Evolutionary conservation across 2,113 vertebrate genomes (phyloP), one percentile per base, ranked within the genome.

Genomic region (Oryzias woworae): DNA sequence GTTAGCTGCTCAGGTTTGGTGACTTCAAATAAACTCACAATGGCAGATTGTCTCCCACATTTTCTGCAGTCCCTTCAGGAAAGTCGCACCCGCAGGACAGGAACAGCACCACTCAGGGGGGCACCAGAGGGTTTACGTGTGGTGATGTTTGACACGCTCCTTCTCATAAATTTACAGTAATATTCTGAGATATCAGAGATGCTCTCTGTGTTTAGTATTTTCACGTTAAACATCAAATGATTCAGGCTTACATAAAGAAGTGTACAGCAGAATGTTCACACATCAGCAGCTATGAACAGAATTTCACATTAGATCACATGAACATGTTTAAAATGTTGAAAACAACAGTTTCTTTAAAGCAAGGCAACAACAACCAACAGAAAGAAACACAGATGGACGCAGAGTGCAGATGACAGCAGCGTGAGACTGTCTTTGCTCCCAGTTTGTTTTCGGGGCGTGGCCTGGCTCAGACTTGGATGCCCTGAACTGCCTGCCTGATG

Each of bases 401-500:
- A 81, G 80, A 85, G 88, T 81, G 64, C 81, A 90, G 50, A 69
- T 92, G 90, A 93, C 93, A 89, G 93, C 93, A 94, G 93, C 94
- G 94, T 94, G 92, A 7, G 93, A 92, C 93, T 93, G 94, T 92
- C 93, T 88, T 43, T 74, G 61, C 73, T 56, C 66, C 56, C 52
- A 24, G 58, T 57, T 77, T 51, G 55, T 55, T 41, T 60, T 70
- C 26, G 3, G 65, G 68, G 70, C 70, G 73, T 55, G 0, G 41
- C 36, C 61, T 42, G 52, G 20, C 63, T 66, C 71, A 81, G 2
- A 98, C 97, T 92, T 99, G 96, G 92, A 98, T 98, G 85, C 96
- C 96, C 94, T 97, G 95, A 73, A 99, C 97, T 66, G 97, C 97
- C 92, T 99, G 97, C 91, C 96, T 96, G 92, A 99, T 98, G 93